Conservation (phyloP, 1,140 invertebrate species). For the Microplitis demolitor region DNA sequence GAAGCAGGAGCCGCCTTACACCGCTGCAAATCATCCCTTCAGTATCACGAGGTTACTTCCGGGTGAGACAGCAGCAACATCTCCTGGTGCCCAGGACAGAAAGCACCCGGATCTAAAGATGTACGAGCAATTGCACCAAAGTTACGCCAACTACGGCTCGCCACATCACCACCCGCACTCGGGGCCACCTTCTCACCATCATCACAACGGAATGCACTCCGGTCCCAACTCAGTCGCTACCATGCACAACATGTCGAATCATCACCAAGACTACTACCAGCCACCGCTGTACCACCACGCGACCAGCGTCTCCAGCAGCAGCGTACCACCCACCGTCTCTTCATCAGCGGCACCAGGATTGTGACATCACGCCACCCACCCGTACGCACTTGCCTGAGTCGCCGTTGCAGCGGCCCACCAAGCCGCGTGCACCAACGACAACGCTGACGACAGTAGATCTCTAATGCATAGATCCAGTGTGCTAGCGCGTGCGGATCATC, state of each 20-base stretch:
- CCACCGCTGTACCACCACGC: conserved; percentile 75
- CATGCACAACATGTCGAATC: conserved; percentile 66
- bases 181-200: conserved; percentile 48
- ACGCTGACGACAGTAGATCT: background rate
- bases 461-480: background rate
- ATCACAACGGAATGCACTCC: conserved; percentile 62
- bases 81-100: conserved; percentile 62
- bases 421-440: conserved; percentile 28
- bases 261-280: conserved; percentile 81
- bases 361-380: conserved; percentile 69
- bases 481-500: conserved; percentile 14
- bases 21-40: conserved; percentile 86
- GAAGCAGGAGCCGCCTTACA: conserved; percentile 79
- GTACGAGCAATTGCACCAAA: conserved; percentile 73
- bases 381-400: conserved; percentile 72
- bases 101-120: conserved; percentile 73
- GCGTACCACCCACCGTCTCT: conserved; percentile 45
- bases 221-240: conserved; percentile 68
- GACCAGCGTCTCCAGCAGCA: conserved; percentile 64
- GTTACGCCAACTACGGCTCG: conserved; percentile 52
- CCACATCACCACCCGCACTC: conserved; percentile 53
- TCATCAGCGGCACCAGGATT: conserved; percentile 70
- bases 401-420: conserved; percentile 45
- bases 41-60: conserved; percentile 90
- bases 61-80: conserved; percentile 75